phyloP scores from a whole-genome alignment of 1,140 invertebrate species.

The Acromyrmex charruanus region DNA sequence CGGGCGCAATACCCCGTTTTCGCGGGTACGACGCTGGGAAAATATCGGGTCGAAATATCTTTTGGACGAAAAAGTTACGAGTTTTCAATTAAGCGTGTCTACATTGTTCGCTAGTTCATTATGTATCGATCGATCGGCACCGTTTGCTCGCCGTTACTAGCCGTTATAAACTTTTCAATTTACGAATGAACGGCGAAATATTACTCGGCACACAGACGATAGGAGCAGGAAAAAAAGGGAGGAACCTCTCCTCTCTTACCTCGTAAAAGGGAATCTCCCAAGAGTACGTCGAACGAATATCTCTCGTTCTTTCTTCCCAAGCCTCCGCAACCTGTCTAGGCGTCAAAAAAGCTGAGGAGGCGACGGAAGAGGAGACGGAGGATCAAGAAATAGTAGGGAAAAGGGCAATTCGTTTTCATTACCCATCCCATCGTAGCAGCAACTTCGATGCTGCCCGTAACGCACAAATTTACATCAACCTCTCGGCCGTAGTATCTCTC shows the following conservation, averaged over 20 bases:
- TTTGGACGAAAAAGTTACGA: constrained; percentile 59
- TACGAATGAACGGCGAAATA: constrained; percentile 46
- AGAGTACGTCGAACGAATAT: constrained; percentile 56
- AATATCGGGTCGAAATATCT: constrained; percentile 57
- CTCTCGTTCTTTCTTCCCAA: not conserved
- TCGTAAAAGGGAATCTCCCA: constrained; percentile 32
- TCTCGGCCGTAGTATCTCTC: constrained; percentile 45
- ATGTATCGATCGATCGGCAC: constrained; percentile 57
- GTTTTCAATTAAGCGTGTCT: constrained; percentile 65
- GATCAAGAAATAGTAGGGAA: constrained; percentile 60
- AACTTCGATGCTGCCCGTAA: constrained; percentile 70
- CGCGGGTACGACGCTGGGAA: not conserved
- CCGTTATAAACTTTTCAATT: constrained; percentile 66
- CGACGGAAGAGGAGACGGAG: not conserved
- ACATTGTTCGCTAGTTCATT: constrained; percentile 64
- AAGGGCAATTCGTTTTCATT: constrained; percentile 75
- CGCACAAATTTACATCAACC: constrained; percentile 74
- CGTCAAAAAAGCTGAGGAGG: constrained; percentile 62
- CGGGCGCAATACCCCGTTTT: not conserved
- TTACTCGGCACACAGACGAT: constrained; percentile 44
- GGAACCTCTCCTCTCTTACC: constrained; percentile 9
- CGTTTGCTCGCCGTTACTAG: constrained; percentile 40
- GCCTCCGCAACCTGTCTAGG: constrained; percentile 62
- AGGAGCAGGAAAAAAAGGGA: not conserved
- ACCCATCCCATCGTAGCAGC: constrained; percentile 42